These are phyloP conservation scores for Molorchus minor DNA, from an alignment of 2,888 invertebrate species.

Conservation along the genomic window DNA sequence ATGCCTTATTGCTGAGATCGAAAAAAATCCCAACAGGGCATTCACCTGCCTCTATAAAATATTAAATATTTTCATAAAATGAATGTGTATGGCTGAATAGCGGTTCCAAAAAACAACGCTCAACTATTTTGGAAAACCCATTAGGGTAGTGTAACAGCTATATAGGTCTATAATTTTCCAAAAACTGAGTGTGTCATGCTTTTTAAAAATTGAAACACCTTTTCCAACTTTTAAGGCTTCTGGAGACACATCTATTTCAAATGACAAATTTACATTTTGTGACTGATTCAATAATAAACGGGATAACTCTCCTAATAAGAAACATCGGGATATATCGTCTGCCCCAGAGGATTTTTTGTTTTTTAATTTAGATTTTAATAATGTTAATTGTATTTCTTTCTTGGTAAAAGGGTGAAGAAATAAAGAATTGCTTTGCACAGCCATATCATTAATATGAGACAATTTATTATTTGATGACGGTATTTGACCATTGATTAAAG, in stretches of 20 bases:
- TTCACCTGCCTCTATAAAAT: background rate
- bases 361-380: background rate
- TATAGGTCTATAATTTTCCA: background rate
- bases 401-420: background rate
- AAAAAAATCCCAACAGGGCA: background rate
- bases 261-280: slow-evolving; percentile 2
- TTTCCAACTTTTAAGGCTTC: slow-evolving; percentile 4
- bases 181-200: background rate
- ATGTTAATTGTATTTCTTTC: background rate
- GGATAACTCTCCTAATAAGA: background rate
- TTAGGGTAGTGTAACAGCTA: background rate
- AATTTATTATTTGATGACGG: background rate
- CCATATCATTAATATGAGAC: background rate
- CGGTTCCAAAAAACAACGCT: background rate
- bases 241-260: slow-evolving; percentile 4
- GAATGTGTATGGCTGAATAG: background rate
- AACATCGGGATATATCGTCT: background rate
- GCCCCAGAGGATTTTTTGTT: background rate
- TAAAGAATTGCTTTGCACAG: background rate
- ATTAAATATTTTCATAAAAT: background rate
- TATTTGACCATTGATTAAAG: background rate
- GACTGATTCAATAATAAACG: background rate
- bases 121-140: background rate
- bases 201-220: background rate
- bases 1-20: background rate